These are phyloP conservation scores for Halcyon badia DNA, from an alignment of 2,797 vertebrate genomes.

Conservation along the genomic window DNA sequence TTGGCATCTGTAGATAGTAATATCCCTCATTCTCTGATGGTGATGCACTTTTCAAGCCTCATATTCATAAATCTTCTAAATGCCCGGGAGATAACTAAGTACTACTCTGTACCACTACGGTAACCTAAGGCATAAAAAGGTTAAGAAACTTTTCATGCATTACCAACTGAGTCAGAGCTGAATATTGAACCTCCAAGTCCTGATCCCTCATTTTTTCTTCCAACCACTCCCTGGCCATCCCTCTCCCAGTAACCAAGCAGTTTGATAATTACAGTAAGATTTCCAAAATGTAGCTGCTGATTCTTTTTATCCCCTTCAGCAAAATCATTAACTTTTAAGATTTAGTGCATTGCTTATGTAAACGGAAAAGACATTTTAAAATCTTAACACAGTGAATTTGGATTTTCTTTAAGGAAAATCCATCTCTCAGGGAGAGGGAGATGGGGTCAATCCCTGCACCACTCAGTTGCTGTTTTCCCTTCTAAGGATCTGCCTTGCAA, in stretches of 20 bases:
- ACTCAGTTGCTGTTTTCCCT: background rate
- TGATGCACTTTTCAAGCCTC: constrained; percentile 12
- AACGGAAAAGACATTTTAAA: background rate
- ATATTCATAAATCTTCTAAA: constrained; percentile 29
- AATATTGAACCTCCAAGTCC: background rate
- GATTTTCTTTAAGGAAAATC: background rate
- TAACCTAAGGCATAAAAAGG: constrained; percentile 17
- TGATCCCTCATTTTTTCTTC: background rate
- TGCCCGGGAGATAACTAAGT: constrained; percentile 15
- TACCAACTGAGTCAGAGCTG: background rate
- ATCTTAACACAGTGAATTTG: background rate
- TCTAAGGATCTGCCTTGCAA: background rate
- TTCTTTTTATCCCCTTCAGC: background rate
- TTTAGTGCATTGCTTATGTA: background rate
- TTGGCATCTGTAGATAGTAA: constrained; percentile 45
- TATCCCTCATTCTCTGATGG: constrained; percentile 24
- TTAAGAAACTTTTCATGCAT: background rate
- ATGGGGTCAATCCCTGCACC: background rate
- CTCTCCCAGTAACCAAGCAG: background rate
- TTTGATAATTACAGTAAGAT: background rate
- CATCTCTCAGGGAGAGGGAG: background rate
- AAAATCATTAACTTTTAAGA: background rate
- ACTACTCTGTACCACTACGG: background rate
- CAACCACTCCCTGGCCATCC: background rate
- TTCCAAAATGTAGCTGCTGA: background rate